Evolutionary conservation across 2,797 vertebrate species (phyloP).

Genomic region (Phrynocephalus forsythii): DNA sequence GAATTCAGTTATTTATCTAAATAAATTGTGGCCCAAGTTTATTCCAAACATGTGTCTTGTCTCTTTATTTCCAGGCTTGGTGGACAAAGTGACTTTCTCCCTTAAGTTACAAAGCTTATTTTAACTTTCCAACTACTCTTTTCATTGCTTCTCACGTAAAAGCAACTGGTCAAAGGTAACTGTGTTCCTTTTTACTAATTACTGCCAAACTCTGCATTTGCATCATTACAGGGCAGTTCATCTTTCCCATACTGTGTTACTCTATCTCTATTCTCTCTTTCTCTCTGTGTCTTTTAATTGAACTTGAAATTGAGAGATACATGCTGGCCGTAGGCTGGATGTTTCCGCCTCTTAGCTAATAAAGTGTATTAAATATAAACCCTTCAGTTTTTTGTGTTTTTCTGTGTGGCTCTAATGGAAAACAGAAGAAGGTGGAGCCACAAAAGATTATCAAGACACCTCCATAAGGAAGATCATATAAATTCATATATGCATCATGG

Average conservation of each 20-base stretch:
- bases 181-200: too few species aligned
- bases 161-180: too few species aligned
- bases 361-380: not conserved
- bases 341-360: not conserved
- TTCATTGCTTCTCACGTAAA: too few species aligned
- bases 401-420: not conserved
- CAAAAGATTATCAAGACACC: not conserved
- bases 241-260: not conserved
- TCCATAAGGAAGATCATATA: not conserved
- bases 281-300: not conserved
- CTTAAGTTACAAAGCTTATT: too few species aligned
- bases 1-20: too few species aligned
- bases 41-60: too few species aligned
- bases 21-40: too few species aligned
- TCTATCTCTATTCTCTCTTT: not conserved
- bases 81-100: too few species aligned
- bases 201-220: not conserved
- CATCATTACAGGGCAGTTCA: not conserved
- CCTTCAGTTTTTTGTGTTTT: not conserved
- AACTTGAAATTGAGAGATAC: not conserved
- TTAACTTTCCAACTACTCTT: too few species aligned
- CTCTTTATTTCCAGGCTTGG: too few species aligned
- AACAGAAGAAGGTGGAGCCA: not conserved
- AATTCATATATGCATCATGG: not conserved
- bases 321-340: too few species aligned